phyloP scores from a whole-genome alignment of 2,888 invertebrate genomes.

The Trissoscelio sp. region DNA sequence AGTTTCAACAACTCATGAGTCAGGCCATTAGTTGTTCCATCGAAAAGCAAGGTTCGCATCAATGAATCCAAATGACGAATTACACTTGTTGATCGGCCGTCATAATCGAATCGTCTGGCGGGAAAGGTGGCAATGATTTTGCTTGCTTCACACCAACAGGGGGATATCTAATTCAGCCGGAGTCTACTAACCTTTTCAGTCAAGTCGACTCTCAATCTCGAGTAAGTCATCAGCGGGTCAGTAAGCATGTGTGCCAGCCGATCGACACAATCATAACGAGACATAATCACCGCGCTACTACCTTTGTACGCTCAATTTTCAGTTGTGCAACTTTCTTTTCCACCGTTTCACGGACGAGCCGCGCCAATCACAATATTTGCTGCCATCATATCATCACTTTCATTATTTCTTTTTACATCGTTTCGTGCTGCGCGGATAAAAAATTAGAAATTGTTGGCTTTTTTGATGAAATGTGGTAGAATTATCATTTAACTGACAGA shows the following conservation, averaged over 20 bases:
- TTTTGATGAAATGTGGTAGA: too few relatives aligned
- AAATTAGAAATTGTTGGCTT: too few relatives aligned
- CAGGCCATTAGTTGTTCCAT: background rate
- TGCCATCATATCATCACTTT: conserved; percentile 26
- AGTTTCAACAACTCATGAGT: background rate
- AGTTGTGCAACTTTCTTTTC: conserved; percentile 70
- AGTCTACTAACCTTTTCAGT: conserved; percentile 38
- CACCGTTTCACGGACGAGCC: conserved; percentile 36
- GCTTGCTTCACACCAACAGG: conserved; percentile 15
- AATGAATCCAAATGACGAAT: conserved; percentile 30
- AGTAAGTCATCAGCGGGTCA: conserved; percentile 71
- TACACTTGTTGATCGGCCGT: conserved; percentile 25
- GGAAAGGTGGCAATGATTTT: conserved; percentile 39
- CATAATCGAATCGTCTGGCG: conserved; percentile 17
- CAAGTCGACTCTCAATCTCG: conserved; percentile 55
- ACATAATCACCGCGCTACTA: conserved; percentile 49
- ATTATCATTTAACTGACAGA: too few relatives aligned
- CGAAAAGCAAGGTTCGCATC: conserved; percentile 14
- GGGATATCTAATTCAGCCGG: conserved; percentile 27
- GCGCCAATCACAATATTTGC: conserved; percentile 31
- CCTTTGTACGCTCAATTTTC: conserved; percentile 58
- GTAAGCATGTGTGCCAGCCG: conserved; percentile 69
- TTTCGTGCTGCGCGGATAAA: too few relatives aligned
- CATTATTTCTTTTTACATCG: conserved; percentile 19
- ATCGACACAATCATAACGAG: conserved; percentile 68